Percentiles rank a stretch among this genome's conserved stretches.
These are phyloP conservation scores for Trinorchestia longiramus DNA, from an alignment of 1,140 invertebrate species.

Conservation along the genomic window DNA sequence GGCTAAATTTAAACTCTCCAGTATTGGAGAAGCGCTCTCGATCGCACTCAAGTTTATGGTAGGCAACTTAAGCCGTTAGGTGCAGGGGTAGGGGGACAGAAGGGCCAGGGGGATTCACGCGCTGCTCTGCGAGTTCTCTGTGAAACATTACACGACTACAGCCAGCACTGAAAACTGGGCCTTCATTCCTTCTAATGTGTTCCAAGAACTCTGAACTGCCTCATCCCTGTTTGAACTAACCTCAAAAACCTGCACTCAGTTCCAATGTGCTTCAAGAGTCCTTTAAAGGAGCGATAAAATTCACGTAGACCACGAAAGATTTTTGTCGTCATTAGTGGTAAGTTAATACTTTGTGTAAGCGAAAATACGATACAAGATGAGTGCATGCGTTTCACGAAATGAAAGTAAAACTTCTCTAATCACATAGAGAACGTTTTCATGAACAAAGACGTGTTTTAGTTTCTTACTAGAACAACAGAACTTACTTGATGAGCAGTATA, in stretches of 20 bases:
- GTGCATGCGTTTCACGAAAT: no score
- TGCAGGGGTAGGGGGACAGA: not conserved
- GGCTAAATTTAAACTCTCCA: slow-evolving; percentile 1
- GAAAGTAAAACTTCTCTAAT: no score
- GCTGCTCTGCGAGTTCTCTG: not conserved
- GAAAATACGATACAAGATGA: no score
- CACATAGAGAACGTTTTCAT: no score
- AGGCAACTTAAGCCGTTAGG: not conserved
- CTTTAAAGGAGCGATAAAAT: not conserved
- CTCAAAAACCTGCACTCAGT: not conserved
- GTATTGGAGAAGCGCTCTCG: slow-evolving; percentile 37
- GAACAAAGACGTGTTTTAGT: no score
- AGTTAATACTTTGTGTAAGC: no score
- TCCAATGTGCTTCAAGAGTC: not conserved
- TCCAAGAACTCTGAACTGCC: not conserved
- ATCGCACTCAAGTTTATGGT: slow-evolving; percentile 44
- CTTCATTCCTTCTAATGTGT: not conserved
- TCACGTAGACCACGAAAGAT: not conserved
- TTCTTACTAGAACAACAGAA: no score
- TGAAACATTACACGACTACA: not conserved
- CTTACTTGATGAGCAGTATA: no score
- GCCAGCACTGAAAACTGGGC: no score
- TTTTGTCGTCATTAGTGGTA: no score
- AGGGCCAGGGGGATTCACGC: not conserved
- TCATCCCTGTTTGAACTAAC: not conserved